Base-by-base conservation (phyloP, 2,888 invertebrate species). In the Frankliniella fusca region DNA sequence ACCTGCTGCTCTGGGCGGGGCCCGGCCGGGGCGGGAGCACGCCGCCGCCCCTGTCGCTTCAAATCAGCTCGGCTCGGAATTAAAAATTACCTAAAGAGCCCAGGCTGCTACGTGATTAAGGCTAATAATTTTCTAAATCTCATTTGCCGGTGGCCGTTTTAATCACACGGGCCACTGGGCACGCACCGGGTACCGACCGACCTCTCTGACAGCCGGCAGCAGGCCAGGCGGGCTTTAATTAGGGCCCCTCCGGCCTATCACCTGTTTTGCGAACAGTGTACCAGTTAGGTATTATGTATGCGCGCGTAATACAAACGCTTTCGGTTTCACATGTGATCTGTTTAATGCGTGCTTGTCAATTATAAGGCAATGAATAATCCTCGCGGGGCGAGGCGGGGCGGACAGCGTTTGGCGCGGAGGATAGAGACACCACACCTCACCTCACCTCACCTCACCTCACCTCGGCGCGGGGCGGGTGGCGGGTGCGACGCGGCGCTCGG, bases 101-200 rank as follows among this genome's bases (percentile, higher is more conserved):
- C 38, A 2, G 38, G 38, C 61, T 61, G 61, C 61, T 61, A 76
- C 70, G 70, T 76, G 70, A 76, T 76, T 76, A 76, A 76, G 70
- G 70, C 70, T 76, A 76, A 76, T 76, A 76, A 76, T 76, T 76
- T 76, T 76, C 23, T 76, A 76, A 76, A 76, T 76, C 70, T 76
- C 70, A 76, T 76, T 76, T 76, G 70, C 70, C 70, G 70, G 70
- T 27, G 27, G 70, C 70, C 70, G 70, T 76, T 76, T 76, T 76
- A 76, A 76, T 76, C 70, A 76, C 70, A 76, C 70, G 70, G 70
- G 70, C 70, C 70, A 76, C 27, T 76, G 70, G 70, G 70, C 70
- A 76, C 70, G 70, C 70, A 27, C 18, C 54, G 8, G 61, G 61
- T 61, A 54, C 15, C 54, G 54, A 54, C 5, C 54, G 20, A 18